Evolutionary conservation across 2,888 invertebrate genomes (phyloP).

Genomic region (Hirtodrosophila cameraria): DNA sequence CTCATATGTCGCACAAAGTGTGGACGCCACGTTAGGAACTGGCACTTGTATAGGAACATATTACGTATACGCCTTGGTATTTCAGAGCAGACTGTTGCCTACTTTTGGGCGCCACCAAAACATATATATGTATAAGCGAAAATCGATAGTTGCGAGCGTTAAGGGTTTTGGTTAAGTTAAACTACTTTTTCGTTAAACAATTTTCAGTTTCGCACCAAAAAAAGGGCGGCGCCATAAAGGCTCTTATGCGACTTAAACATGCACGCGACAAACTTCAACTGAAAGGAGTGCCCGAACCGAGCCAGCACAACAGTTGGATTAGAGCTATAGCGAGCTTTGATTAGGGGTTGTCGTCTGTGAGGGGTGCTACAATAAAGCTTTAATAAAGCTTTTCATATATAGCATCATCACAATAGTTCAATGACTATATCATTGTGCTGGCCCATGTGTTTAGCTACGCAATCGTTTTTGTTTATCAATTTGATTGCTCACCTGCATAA

Average conservation of each 20-base stretch:
- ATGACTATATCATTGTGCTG: constrained; percentile 12
- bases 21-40: constrained; percentile 54
- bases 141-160: constrained; percentile 50
- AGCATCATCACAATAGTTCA: constrained; percentile 30
- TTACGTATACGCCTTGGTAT: constrained; percentile 52
- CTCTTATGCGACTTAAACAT: constrained; percentile 65
- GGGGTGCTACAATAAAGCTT: constrained; percentile 17
- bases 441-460: constrained; percentile 37
- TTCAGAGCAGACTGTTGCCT: constrained; percentile 48
- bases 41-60: constrained; percentile 72
- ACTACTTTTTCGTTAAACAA: constrained; percentile 36
- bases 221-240: constrained; percentile 48
- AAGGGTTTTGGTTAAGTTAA: not conserved
- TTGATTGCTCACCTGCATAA: constrained; percentile 88
- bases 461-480: not conserved
- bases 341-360: constrained; percentile 13
- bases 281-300: constrained; percentile 74
- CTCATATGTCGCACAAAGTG: constrained; percentile 35
- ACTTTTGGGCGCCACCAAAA: constrained; percentile 55
- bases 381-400: constrained; percentile 41
- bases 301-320: constrained; percentile 32
- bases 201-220: constrained; percentile 29
- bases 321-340: constrained; percentile 32
- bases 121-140: constrained; percentile 20
- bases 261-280: constrained; percentile 66